These are phyloP conservation scores for Berghia stephanieae DNA, from an alignment of 1,140 invertebrate species.

Conservation along the genomic window DNA sequence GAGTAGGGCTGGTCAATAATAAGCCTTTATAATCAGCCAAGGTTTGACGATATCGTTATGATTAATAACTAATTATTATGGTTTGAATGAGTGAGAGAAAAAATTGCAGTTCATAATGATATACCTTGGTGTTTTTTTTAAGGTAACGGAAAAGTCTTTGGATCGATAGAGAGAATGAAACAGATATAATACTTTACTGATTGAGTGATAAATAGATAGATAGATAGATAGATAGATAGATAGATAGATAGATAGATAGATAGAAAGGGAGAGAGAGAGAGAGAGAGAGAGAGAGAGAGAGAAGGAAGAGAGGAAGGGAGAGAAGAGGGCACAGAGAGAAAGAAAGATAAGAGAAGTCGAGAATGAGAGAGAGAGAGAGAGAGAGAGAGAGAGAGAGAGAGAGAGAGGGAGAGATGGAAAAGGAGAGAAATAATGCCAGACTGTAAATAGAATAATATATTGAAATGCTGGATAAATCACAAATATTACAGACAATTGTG, in stretches of 20 bases:
- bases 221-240: background rate
- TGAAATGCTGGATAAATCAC: background rate
- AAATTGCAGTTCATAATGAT: no score
- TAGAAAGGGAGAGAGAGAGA: background rate
- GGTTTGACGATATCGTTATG: no score
- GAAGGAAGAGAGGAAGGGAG: background rate
- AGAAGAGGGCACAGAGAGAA: background rate
- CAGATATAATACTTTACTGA: no score
- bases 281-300: background rate
- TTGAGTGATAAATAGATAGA: no score
- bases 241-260: conserved; percentile 1
- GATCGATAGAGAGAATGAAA: no score
- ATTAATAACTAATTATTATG: no score
- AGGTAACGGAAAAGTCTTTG: no score
- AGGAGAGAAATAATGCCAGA: background rate
- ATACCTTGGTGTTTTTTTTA: no score
- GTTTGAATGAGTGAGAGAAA: no score
- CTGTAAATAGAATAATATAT: no score
- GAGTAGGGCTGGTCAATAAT: no score
- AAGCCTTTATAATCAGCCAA: no score
- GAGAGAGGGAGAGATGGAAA: background rate
- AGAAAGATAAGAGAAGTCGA: background rate
- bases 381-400: conserved; percentile 10
- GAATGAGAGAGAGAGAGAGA: background rate
- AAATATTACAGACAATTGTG: background rate